These are phyloP conservation scores for Peromyscus melanophrys DNA, from an alignment of 2,797 vertebrate genomes.

Conservation along the genomic window DNA sequence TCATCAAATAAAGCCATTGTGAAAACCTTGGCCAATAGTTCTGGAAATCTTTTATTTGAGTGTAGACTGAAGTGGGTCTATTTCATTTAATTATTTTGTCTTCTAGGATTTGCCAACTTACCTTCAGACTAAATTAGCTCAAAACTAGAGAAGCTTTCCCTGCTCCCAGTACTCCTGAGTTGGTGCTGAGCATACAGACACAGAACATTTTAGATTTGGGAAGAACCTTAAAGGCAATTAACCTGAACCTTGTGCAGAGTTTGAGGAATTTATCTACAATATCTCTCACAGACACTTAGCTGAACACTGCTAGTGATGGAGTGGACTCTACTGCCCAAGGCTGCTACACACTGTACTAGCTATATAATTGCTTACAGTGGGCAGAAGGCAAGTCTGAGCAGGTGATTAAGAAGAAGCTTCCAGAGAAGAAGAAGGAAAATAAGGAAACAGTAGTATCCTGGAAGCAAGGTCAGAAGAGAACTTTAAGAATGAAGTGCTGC, in stretches of 20 bases:
- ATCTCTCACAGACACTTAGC: background rate
- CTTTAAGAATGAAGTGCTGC: slow-evolving; percentile 18
- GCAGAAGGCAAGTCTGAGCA: background rate
- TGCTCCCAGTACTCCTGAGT: background rate
- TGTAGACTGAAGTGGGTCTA: slow-evolving; percentile 39
- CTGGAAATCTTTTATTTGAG: slow-evolving; percentile 65
- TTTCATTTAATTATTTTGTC: slow-evolving; percentile 67
- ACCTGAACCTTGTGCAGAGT: background rate
- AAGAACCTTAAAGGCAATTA: slow-evolving; percentile 12
- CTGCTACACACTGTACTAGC: background rate
- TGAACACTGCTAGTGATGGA: background rate
- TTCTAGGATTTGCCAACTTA: slow-evolving; percentile 61
- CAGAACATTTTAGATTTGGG: background rate
- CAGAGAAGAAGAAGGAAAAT: slow-evolving; percentile 30
- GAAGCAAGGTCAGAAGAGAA: background rate
- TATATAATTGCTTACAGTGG: slow-evolving; percentile 18
- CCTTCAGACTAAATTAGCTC: slow-evolving; percentile 45
- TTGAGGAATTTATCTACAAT: background rate
- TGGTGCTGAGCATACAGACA: background rate
- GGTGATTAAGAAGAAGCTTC: background rate
- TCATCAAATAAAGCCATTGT: slow-evolving; percentile 52
- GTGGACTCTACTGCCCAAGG: background rate
- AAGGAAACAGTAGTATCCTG: background rate
- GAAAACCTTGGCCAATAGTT: slow-evolving; percentile 21
- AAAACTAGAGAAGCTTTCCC: slow-evolving; percentile 36